phyloP scores from a whole-genome alignment of 2,113 vertebrate species.

The Pachycephala philippinensis region DNA sequence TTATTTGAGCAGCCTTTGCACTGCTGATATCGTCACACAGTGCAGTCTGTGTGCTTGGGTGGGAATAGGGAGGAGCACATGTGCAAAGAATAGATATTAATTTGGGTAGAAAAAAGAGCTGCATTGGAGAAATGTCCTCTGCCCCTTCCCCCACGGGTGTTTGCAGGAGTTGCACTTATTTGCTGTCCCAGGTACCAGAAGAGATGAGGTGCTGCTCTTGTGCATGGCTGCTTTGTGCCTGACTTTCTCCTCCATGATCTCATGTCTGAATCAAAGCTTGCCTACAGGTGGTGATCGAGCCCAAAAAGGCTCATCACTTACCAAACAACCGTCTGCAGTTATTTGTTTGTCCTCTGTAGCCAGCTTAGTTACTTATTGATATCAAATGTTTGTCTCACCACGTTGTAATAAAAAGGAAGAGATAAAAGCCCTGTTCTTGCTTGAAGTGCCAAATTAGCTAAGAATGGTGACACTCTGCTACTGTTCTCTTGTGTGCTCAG shows the following conservation, averaged over 20 bases:
- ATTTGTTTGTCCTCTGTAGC: constrained; percentile 43
- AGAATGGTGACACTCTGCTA: constrained; percentile 4
- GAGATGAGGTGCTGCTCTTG: background rate
- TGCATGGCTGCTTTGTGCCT: background rate
- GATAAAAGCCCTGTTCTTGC: background rate
- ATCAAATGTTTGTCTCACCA: constrained; percentile 30
- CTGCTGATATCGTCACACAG: background rate
- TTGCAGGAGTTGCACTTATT: background rate
- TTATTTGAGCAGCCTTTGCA: background rate
- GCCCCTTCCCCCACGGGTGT: background rate
- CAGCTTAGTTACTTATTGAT: constrained; percentile 40
- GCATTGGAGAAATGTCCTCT: background rate
- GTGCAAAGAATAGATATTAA: background rate
- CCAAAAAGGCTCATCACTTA: constrained; percentile 30
- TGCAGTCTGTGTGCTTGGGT: background rate
- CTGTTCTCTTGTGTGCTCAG: background rate
- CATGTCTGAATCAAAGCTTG: constrained; percentile 36
- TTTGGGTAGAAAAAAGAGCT: background rate
- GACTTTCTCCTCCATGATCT: background rate
- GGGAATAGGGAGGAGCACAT: background rate
- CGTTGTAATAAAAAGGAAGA: constrained; percentile 34
- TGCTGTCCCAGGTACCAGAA: background rate
- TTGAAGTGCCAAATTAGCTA: constrained; percentile 47
- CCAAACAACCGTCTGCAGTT: constrained; percentile 15
- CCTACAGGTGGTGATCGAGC: constrained; percentile 51